Percentiles rank a stretch among this genome's conserved stretches.
phyloP scores from a whole-genome alignment of 2,888 invertebrate genomes.

The Ochropacha duplaris region DNA sequence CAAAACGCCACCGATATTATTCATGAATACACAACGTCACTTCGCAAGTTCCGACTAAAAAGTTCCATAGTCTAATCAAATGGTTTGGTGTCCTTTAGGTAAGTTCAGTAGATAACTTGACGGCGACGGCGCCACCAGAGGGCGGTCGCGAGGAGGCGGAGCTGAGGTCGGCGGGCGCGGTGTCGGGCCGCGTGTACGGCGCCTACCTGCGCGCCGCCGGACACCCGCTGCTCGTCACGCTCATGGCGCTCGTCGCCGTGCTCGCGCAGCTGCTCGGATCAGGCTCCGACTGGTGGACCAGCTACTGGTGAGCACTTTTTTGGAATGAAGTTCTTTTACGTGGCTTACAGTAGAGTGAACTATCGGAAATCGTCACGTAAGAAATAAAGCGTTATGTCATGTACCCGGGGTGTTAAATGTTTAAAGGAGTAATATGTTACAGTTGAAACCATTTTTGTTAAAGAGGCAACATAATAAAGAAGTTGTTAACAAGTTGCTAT shows the following conservation, averaged over 20 bases:
- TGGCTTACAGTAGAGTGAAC: too few species aligned
- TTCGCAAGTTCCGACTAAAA: too few species aligned
- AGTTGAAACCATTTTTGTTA: too few species aligned
- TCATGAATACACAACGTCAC: too few species aligned
- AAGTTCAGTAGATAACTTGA: constrained; percentile 82
- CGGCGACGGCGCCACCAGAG: constrained; percentile 75
- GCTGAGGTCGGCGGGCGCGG: constrained; percentile 84
- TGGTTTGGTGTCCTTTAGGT: constrained; percentile 61
- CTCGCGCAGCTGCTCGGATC: constrained; percentile 88
- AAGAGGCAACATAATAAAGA: too few species aligned
- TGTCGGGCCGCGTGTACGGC: constrained; percentile 84
- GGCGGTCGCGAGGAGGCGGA: constrained; percentile 82
- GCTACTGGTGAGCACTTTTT: constrained; percentile 88
- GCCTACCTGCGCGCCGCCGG: constrained; percentile 89
- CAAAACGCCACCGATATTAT: too few species aligned
- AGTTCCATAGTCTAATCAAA: background rate
- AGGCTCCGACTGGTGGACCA: constrained; percentile 90
- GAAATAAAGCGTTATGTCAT: too few species aligned
- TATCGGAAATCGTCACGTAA: too few species aligned
- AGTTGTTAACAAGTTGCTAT: too few species aligned
- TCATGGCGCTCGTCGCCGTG: constrained; percentile 85
- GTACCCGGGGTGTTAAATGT: too few species aligned
- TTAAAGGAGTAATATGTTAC: too few species aligned
- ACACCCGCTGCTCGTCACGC: constrained; percentile 81
- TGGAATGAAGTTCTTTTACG: too few species aligned